Base-by-base conservation (phyloP, 2,888 invertebrate genomes). In the Polyommatus icarus region DNA sequence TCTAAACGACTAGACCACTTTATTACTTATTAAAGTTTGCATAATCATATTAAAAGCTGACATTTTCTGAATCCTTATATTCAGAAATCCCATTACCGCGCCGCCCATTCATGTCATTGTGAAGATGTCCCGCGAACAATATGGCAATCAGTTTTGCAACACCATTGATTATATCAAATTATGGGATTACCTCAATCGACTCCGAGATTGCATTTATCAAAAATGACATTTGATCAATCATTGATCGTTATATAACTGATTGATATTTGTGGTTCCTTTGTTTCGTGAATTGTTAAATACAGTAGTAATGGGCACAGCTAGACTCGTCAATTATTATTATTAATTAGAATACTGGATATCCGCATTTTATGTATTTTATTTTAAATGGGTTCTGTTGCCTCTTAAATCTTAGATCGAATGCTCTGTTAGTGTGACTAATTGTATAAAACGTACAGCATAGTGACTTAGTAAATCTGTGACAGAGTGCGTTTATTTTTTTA, bases 111-210 rank as follows among this genome's bases (percentile, higher is more conserved):
- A 67, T 29, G 29, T 10, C 67, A 67, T 67, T 67, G 73, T 73
- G 73, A n/a, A 40, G 73, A 46, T 46, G 73, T 73, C 46, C 46
- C 24, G 46, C 18, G n/a, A 20, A 75, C 29, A 29, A 75, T 73
- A 50, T 32, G 29, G 50, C 54, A 50, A 75, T 75, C 75, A 54
- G 15, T 54, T 75, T 75, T 54, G 75, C 75, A 75, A 54, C 54
- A 18, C 75, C 75, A 75, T 50, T 75, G 75, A 75, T 75, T 54
- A 75, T 54, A 75, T 54, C 75, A 75, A 75, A 75, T 75, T 75
- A 75, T 75, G 24, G 50, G 75, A 75, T 73, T 73, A 73, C 75
- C 50, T 54, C 54, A 24, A 75, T 75, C 73, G 73, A 46, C 24
- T 73, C 10, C 50, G 75, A 54, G 75, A 75, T 75, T 75, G 29